Evolutionary conservation across 2,113 vertebrate genomes (phyloP).

Genomic region (Motacilla tschutschensis): DNA sequence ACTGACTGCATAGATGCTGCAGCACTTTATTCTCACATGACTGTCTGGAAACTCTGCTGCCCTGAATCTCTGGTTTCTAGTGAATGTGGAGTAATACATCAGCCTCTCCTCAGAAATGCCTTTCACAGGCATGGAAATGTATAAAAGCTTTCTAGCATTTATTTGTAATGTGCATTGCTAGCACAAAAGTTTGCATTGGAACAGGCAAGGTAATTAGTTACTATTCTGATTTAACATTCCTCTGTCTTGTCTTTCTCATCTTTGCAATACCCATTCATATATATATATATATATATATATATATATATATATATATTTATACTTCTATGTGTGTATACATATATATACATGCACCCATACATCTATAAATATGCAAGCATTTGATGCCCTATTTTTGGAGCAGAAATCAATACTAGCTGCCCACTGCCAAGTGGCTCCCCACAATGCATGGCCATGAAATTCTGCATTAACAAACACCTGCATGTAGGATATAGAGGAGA

Average conservation of each 20-base stretch:
- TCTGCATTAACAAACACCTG: neutral
- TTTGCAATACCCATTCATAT: neutral
- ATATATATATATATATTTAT: neutral
- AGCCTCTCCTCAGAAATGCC: neutral
- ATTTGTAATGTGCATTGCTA: neutral
- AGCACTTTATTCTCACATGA: neutral
- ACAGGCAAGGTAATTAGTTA: neutral
- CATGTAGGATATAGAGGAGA: neutral
- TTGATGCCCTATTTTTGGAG: slow-evolving; percentile 28
- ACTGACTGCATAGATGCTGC: neutral
- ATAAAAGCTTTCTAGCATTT: neutral
- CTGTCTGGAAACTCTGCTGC: slow-evolving; percentile 38
- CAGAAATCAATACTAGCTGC: slow-evolving; percentile 23
- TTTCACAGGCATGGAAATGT: neutral
- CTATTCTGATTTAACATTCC: neutral
- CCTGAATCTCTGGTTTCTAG: slow-evolving; percentile 13
- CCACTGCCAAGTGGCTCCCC: neutral
- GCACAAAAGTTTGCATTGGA: neutral
- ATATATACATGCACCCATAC: neutral
- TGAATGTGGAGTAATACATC: neutral
- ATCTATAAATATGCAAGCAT: neutral
- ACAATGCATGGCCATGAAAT: neutral
- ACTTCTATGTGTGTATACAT: neutral
- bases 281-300: no score
- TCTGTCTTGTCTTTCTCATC: neutral